phyloP scores from a whole-genome alignment of 2,113 vertebrate genomes.

The Nothocercus nigrocapillus region DNA sequence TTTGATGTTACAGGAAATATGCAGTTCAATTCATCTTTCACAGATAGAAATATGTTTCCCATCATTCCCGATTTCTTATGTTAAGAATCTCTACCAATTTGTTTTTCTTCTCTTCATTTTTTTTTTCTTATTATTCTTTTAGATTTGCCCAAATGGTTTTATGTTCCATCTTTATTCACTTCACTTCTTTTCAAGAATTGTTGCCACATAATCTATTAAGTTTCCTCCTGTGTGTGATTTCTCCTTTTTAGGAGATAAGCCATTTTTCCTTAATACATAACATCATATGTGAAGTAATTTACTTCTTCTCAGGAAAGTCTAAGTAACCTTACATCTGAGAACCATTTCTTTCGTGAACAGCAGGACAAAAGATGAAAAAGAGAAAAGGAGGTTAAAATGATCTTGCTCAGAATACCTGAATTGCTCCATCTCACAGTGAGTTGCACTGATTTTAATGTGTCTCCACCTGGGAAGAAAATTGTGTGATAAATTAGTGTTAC shows the following conservation, averaged over 20 bases:
- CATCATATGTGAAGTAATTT: neutral
- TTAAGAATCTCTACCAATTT: neutral
- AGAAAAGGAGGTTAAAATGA: neutral
- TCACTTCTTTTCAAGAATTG: constrained; percentile 1
- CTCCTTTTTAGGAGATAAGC: neutral
- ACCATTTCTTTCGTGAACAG: neutral
- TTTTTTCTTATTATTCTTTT: neutral
- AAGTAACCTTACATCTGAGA: neutral
- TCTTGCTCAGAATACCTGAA: neutral
- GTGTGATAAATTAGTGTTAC: neutral
- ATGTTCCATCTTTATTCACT: neutral
- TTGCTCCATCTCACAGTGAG: neutral
- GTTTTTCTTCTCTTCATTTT: neutral
- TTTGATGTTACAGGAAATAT: neutral
- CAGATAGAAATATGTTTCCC: neutral
- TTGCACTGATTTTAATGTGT: neutral
- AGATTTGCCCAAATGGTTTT: neutral
- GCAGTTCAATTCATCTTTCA: neutral
- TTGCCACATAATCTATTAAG: neutral
- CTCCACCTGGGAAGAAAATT: constrained; percentile 8
- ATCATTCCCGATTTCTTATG: neutral
- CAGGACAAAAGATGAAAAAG: neutral
- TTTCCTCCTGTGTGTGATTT: neutral
- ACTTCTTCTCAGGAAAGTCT: constrained; percentile 4
- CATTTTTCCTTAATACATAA: constrained; percentile 2